Conservation (phyloP, 2,797 vertebrate genomes). For the Esox masquinongy region DNA sequence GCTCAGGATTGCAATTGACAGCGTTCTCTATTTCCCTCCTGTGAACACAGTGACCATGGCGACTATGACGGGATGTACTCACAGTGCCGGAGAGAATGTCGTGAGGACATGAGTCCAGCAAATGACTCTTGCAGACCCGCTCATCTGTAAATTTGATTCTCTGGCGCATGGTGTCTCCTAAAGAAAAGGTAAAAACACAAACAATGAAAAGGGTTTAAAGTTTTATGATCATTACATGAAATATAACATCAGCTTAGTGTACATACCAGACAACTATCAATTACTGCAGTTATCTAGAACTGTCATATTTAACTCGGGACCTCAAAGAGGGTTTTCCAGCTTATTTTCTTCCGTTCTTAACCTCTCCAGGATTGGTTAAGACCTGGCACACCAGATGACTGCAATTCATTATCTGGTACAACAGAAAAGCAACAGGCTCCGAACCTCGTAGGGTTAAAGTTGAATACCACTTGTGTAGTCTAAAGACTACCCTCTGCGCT, state of each 20-base stretch:
- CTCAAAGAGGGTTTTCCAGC: too few relatives aligned
- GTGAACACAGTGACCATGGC: neutral
- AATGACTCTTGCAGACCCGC: slow-evolving; percentile 98
- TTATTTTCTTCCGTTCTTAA: too few relatives aligned
- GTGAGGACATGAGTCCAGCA: slow-evolving; percentile 97
- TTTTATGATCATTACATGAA: neutral
- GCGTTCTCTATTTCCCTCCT: neutral
- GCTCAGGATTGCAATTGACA: neutral
- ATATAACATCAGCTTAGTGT: neutral
- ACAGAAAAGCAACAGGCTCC: too few relatives aligned
- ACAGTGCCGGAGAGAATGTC: slow-evolving; percentile 98
- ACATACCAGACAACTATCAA: neutral
- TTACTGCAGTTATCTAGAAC: neutral
- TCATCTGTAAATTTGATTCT: slow-evolving; percentile 98
- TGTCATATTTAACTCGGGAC: neutral
- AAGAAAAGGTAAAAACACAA: slow-evolving; percentile 43
- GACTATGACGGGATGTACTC: slow-evolving; percentile 60
- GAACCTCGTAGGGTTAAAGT: too few relatives aligned
- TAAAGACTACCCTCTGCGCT: too few relatives aligned
- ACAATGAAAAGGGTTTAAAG: neutral
- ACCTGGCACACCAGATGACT: too few relatives aligned
- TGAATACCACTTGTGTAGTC: too few relatives aligned
- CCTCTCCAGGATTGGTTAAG: too few relatives aligned
- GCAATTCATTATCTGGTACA: too few relatives aligned
- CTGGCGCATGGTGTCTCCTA: slow-evolving; percentile 95